Evolutionary conservation across 2,113 vertebrate genomes (phyloP).

Genomic region (Sphaerodactylus townsendi): DNA sequence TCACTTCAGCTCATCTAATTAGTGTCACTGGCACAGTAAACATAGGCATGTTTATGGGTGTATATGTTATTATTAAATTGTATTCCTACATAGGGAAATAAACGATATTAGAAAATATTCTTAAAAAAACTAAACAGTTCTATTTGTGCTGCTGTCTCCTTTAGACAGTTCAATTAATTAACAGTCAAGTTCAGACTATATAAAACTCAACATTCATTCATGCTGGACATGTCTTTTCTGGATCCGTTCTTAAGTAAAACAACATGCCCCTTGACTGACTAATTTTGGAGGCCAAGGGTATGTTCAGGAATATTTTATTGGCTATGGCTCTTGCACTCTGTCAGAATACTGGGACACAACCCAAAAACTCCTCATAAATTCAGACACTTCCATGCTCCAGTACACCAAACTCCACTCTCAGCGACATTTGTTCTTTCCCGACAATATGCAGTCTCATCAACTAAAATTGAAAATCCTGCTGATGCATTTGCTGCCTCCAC

Average conservation of each 20-base stretch:
- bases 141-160: accelerated
- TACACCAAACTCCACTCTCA: slow-evolving; percentile 17
- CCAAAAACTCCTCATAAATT: not conserved
- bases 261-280: slow-evolving; percentile 24
- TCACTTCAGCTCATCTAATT: not conserved
- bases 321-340: slow-evolving; percentile 6
- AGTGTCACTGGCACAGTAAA: not conserved
- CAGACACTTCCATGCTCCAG: not conserved
- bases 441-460: slow-evolving; percentile 26
- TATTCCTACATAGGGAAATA: not conserved
- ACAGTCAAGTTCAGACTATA: not conserved
- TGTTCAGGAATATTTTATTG: slow-evolving; percentile 9
- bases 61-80: not conserved
- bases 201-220: not conserved
- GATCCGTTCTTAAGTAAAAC: slow-evolving; percentile 6
- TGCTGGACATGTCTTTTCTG: slow-evolving; percentile 8
- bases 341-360: slow-evolving; percentile 16
- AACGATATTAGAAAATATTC: not conserved
- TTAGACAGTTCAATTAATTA: not conserved
- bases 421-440: slow-evolving; percentile 3
- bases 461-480: slow-evolving; percentile 50
- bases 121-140: not conserved
- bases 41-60: not conserved
- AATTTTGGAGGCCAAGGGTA: slow-evolving; percentile 22
- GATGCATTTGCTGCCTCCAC: slow-evolving; percentile 51